Evolutionary conservation across 2,888 invertebrate genomes (phyloP).

Genomic region (Dugesia japonica): DNA sequence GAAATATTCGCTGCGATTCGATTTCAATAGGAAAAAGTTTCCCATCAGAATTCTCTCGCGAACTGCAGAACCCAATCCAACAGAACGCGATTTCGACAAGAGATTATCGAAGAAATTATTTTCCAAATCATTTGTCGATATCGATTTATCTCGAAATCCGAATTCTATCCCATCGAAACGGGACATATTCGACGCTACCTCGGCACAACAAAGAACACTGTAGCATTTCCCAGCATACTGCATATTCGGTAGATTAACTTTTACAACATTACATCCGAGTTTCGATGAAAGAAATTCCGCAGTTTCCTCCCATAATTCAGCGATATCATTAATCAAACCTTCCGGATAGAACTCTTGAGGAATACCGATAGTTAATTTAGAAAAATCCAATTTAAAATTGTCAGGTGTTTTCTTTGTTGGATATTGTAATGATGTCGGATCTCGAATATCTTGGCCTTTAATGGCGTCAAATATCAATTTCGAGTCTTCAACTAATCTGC

Average conservation of each 20-base stretch:
- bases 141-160: conserved; percentile 50
- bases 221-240: conserved; percentile 76
- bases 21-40: conserved; percentile 63
- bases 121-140: neutral
- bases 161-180: conserved; percentile 82
- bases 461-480: conserved; percentile 59
- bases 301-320: conserved; percentile 62
- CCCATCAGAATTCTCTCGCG: conserved; percentile 78
- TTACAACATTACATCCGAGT: conserved; percentile 36
- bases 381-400: neutral
- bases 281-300: conserved; percentile 62
- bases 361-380: conserved; percentile 22
- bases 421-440: conserved; percentile 58
- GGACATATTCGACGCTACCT: conserved; percentile 95
- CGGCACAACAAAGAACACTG: conserved; percentile 57
- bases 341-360: conserved; percentile 64
- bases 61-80: conserved; percentile 77
- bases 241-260: conserved; percentile 73
- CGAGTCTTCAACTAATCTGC: conserved; percentile 66
- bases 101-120: conserved; percentile 52
- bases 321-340: conserved; percentile 60
- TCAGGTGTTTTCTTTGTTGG: neutral
- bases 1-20: conserved; percentile 77
- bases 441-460: conserved; percentile 65
- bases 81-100: conserved; percentile 63